Conservation (phyloP, 2,797 vertebrate genomes). For the Neopelma chrysocephalum region DNA sequence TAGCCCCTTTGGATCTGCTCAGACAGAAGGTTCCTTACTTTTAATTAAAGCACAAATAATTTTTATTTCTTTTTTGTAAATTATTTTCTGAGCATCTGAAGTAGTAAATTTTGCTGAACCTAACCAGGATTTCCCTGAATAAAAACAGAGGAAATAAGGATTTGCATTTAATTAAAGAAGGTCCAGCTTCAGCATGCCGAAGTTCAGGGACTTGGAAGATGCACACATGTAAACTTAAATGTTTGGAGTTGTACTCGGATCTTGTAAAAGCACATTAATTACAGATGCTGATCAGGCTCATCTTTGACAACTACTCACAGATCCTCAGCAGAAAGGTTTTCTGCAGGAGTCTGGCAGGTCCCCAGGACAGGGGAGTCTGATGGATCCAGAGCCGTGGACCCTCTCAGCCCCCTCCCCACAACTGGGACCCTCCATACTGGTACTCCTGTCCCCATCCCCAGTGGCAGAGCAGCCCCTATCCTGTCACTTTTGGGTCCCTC, state of each 20-base stretch:
- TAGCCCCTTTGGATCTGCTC: neutral
- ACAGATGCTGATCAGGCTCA: slow-evolving; percentile 46
- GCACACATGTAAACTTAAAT: neutral
- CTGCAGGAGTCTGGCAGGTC: neutral
- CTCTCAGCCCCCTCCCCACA: rapidly evolving
- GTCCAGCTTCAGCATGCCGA: neutral
- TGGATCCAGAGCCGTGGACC: rapidly evolving
- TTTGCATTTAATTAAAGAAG: neutral
- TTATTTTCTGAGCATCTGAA: neutral
- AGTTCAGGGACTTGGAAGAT: neutral
- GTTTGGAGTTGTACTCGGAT: slow-evolving; percentile 9
- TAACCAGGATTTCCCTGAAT: neutral
- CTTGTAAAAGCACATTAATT: slow-evolving; percentile 12
- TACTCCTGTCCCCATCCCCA: neutral
- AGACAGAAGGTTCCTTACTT: neutral
- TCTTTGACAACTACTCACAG: neutral
- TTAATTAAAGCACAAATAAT: neutral
- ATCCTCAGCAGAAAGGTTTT: neutral
- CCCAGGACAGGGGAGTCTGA: rapidly evolving
- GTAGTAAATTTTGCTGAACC: neutral
- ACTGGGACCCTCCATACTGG: neutral
- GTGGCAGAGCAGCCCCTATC: neutral
- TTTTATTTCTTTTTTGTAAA: neutral
- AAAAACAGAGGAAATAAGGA: neutral
- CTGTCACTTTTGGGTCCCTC: neutral